Base-by-base conservation (phyloP, 2,888 invertebrate species). In the Tethea ocularis region DNA sequence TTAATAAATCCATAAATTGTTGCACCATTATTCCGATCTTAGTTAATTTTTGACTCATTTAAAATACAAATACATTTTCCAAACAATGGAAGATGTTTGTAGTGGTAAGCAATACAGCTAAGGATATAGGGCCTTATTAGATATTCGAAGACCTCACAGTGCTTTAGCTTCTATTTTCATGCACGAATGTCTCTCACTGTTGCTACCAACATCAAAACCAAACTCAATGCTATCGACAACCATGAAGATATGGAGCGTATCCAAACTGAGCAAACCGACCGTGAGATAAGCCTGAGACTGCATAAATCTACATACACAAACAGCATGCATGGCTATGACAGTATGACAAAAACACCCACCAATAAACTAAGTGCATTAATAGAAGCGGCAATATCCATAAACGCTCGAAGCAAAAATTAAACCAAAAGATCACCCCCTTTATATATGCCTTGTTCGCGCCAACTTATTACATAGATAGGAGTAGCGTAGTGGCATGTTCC, bases 271-370 rank as follows among this genome's bases (percentile, higher is more conserved):
- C 83, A 87, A 89, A 87, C 86, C 78, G 73, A 81, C 82, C 84
- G 80, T 80, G 79, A 81, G 86, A 90, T 90, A 89, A 87, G 85
- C 86, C 77, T 79, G 80, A 86, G 84, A 83, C 83, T 83, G 86
- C 86, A 88, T 87, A 84, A 84, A 87, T 91, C 84, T 88, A 80
- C 89, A 89, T 91, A 86, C 67, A 67, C 74, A 82, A 80, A 76
- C 71, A 76, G 68, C 67, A 57, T 36, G 67, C 58, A 77, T 86
- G 87, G 41, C 62, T 66, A 63, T 79, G 83, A 83, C 83, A 81
- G 74, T 63, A 75, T 64, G 75, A 82, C 82, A 84, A 85, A 87
- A 86, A 84, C 82, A 82, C 67, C 33, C 69, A 64, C 67, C 75
- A 74, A 82, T 78, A 72, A 79, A 72, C 74, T 74, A 68, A 75